phyloP scores from a whole-genome alignment of 2,113 vertebrate genomes.

The Melanocharis versteri region DNA sequence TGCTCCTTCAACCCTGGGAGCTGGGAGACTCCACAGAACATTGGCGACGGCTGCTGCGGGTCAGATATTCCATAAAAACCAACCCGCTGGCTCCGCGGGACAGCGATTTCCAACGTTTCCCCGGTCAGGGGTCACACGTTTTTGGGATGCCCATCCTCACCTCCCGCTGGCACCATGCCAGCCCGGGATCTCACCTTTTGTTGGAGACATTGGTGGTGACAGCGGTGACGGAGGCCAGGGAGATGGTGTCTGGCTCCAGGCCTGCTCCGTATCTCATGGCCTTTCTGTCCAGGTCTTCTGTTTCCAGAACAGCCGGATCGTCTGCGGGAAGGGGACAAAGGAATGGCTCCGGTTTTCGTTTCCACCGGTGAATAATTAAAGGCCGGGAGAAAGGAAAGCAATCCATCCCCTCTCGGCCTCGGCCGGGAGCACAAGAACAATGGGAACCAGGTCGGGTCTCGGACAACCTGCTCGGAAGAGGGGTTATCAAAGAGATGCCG shows the following conservation, averaged over 20 bases:
- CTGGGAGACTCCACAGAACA: background rate
- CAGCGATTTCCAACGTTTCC: accelerated
- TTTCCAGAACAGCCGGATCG: conserved; percentile 89
- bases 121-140: accelerated
- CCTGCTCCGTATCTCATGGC: conserved; percentile 75
- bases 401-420: background rate
- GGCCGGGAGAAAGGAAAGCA: background rate
- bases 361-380: background rate
- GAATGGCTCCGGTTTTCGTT: background rate
- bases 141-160: accelerated
- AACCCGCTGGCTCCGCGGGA: accelerated
- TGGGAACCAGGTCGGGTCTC: background rate
- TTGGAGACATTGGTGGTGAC: conserved; percentile 97
- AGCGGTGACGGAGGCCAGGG: conserved; percentile 93
- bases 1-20: background rate
- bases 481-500: accelerated
- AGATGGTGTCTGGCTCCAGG: conserved; percentile 86
- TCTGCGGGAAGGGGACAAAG: conserved; percentile 71
- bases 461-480: background rate
- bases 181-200: conserved; percentile 78
- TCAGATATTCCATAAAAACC: no score
- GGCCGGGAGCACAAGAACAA: background rate
- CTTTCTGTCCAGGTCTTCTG: conserved; percentile 84
- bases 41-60: accelerated
- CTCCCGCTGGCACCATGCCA: background rate